Percentiles rank a stretch among this genome's conserved stretches.
Conservation (phyloP, 2,797 vertebrate species). For the Apogon hyalosoma region DNA sequence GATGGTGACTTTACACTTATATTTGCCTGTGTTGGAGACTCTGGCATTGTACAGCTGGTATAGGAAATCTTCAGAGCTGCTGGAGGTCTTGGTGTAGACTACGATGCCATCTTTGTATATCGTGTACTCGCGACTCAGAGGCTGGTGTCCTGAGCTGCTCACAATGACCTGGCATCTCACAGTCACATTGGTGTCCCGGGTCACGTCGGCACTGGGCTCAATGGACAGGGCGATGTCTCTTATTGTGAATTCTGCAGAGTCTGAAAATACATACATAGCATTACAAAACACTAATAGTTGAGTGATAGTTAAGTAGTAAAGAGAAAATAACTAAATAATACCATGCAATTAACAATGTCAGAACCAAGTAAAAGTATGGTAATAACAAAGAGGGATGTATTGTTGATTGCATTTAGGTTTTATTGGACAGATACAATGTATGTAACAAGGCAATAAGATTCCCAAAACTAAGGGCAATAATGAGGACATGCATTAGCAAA, state of each 20-base stretch:
- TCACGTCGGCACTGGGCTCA: conserved; percentile 63
- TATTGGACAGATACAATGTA: too few species aligned
- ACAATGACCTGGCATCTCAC: conserved; percentile 66
- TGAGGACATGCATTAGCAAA: too few species aligned
- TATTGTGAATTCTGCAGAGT: conserved; percentile 56
- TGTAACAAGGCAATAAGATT: too few species aligned
- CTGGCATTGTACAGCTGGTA: conserved; percentile 59
- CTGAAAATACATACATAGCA: not conserved
- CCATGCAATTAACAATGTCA: too few species aligned
- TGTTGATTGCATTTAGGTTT: too few species aligned
- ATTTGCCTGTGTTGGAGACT: conserved; percentile 73
- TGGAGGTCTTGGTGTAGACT: conserved; percentile 53
- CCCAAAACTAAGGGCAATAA: too few species aligned
- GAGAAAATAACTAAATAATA: too few species aligned
- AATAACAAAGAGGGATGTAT: too few species aligned
- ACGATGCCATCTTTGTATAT: conserved; percentile 61
- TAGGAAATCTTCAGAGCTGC: conserved; percentile 18
- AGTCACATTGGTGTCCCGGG: conserved; percentile 67
- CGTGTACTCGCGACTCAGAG: conserved; percentile 56
- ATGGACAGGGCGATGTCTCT: conserved; percentile 56
- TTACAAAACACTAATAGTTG: not conserved
- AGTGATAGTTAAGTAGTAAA: too few species aligned
- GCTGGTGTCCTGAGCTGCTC: not conserved
- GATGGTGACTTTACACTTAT: conserved; percentile 68
- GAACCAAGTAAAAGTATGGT: too few species aligned